Percentiles rank a stretch among this genome's conserved stretches.
These are phyloP conservation scores for Drosophila mulleri DNA, from an alignment of 2,888 invertebrate species.

Conservation along the genomic window DNA sequence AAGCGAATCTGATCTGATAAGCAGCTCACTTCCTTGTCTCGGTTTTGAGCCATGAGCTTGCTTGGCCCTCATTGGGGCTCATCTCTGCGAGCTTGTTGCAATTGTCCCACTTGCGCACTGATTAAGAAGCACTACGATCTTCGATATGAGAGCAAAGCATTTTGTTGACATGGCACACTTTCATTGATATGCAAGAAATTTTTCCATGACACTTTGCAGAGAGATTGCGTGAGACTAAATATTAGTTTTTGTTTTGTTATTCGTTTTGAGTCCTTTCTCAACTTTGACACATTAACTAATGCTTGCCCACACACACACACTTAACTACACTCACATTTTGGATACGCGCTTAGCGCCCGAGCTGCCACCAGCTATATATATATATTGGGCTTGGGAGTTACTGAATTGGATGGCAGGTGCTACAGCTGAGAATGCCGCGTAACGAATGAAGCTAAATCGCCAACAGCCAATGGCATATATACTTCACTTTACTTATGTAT, in stretches of 20 bases:
- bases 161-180: conserved; percentile 32
- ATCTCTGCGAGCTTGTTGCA: conserved; percentile 2
- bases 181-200: conserved; percentile 39
- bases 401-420: conserved; percentile 40
- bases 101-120: conserved; percentile 4
- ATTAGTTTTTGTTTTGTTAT: neutral
- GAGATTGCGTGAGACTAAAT: neutral
- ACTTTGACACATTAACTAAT: neutral
- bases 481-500: conserved; percentile 59
- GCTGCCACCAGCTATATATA: conserved; percentile 19
- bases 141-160: conserved; percentile 18
- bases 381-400: conserved; percentile 6
- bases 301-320: neutral
- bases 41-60: neutral
- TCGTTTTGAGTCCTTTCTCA: conserved; percentile 31
- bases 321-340: conserved; percentile 42
- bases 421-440: conserved; percentile 77
- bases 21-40: neutral
- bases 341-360: conserved; percentile 39
- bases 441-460: conserved; percentile 77
- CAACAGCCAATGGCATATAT: conserved; percentile 76
- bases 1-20: neutral
- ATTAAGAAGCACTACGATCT: conserved; percentile 31
- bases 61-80: neutral
- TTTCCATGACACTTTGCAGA: conserved; percentile 35